These are phyloP conservation scores for Noctuana brunneofusca DNA, from an alignment of 2,888 invertebrate genomes.

Conservation along the genomic window DNA sequence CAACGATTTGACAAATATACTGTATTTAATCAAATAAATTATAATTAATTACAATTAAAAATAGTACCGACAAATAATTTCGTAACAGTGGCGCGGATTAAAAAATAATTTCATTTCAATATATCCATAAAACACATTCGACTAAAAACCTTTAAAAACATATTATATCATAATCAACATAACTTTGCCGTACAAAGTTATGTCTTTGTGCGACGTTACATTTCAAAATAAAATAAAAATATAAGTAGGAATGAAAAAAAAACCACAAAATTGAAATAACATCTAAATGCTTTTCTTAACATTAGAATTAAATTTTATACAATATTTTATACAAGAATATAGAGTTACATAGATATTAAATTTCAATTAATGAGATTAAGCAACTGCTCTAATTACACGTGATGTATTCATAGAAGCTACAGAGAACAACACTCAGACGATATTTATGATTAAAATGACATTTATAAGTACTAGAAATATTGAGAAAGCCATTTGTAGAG, in stretches of 20 bases:
- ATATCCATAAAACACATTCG: conserved; percentile 43
- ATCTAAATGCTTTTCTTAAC: conserved; percentile 46
- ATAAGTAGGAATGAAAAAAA: conserved; percentile 37
- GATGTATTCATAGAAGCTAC: conserved; percentile 29
- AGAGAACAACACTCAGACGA: conserved; percentile 45
- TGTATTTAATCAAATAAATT: conserved; percentile 80
- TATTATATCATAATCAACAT: conserved; percentile 39
- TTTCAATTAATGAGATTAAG: conserved; percentile 66
- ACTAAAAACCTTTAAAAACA: conserved; percentile 53
- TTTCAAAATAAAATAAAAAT: conserved; percentile 39
- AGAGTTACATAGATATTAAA: conserved; percentile 56
- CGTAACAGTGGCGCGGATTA: conserved; percentile 56
- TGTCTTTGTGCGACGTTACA: conserved; percentile 62
- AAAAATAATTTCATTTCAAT: conserved; percentile 56
- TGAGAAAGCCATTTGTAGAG: conserved; percentile 8
- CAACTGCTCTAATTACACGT: conserved; percentile 38
- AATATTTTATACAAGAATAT: conserved; percentile 79
- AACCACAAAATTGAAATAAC: conserved; percentile 41
- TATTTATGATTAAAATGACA: conserved; percentile 14
- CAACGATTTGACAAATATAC: conserved; percentile 72
- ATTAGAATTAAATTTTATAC: conserved; percentile 59
- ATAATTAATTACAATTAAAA: conserved; percentile 70
- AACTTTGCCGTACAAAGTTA: conserved; percentile 46
- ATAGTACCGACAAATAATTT: conserved; percentile 71
- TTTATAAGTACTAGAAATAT: conserved; percentile 1